These are phyloP conservation scores for Cepaea nemoralis DNA, from an alignment of 1,140 invertebrate genomes.

Conservation along the genomic window DNA sequence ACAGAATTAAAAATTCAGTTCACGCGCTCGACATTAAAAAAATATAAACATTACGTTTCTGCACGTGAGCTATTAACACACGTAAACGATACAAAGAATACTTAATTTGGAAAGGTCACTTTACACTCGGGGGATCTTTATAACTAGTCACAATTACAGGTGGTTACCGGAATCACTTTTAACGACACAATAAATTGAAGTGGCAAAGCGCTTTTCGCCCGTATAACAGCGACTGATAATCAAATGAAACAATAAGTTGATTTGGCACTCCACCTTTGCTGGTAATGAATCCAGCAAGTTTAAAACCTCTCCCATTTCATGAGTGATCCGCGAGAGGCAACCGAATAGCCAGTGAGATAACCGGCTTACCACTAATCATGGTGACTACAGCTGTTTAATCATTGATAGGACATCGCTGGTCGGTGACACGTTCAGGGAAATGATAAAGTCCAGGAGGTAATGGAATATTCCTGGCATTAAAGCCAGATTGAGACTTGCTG, in stretches of 20 bases:
- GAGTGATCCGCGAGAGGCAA: background rate
- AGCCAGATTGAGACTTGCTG: background rate
- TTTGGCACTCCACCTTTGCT: background rate
- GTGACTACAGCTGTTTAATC: background rate
- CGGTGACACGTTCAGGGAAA: background rate
- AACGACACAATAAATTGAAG: background rate
- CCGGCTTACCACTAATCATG: background rate
- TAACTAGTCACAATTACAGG: background rate
- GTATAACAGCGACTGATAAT: background rate
- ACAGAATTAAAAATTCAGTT: too few species aligned
- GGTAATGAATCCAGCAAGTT: background rate
- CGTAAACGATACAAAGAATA: too few species aligned
- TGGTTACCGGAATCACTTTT: background rate
- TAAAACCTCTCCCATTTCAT: background rate
- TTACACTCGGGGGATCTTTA: too few species aligned
- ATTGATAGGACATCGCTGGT: background rate
- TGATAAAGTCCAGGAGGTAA: background rate
- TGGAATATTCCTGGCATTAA: background rate
- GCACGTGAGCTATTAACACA: too few species aligned
- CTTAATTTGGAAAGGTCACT: too few species aligned
- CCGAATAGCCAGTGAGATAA: background rate
- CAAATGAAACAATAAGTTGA: conserved; percentile 16
- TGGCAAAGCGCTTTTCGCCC: background rate
- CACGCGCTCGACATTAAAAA: too few species aligned
- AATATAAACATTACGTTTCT: too few species aligned